phyloP scores from a whole-genome alignment of 2,797 vertebrate genomes.

The Sebastes jordani region DNA sequence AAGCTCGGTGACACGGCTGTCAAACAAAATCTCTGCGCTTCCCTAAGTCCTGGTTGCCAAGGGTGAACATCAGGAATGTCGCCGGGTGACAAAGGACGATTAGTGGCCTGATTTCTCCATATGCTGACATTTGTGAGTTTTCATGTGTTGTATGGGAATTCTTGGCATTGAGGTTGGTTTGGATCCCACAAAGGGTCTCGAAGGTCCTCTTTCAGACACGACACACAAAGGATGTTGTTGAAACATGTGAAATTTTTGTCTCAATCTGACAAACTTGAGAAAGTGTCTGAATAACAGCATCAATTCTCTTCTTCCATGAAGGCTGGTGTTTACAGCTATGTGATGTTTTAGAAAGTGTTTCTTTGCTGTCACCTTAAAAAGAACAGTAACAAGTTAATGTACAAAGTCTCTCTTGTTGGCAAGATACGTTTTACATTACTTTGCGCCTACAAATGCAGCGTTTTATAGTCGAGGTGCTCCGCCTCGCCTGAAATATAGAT shows the following conservation, averaged over 20 bases:
- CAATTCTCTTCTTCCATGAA: neutral
- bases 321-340: neutral
- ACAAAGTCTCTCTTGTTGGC: neutral
- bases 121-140: constrained; percentile 79
- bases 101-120: constrained; percentile 81
- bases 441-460: neutral
- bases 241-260: constrained; percentile 50
- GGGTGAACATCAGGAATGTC: constrained; percentile 86
- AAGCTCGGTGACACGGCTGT: constrained; percentile 85
- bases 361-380: neutral
- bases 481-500: neutral
- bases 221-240: constrained; percentile 59
- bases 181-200: constrained; percentile 45
- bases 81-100: constrained; percentile 81
- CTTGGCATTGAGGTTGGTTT: constrained; percentile 53
- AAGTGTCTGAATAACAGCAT: constrained; percentile 8
- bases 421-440: neutral
- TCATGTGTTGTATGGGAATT: constrained; percentile 67
- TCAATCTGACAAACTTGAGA: constrained; percentile 46
- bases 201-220: constrained; percentile 56
- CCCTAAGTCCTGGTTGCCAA: constrained; percentile 86
- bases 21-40: constrained; percentile 81
- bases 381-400: neutral
- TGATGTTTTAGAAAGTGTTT: neutral
- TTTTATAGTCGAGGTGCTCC: neutral